Conservation (phyloP, 1,140 invertebrate genomes). For the Atta cephalotes region DNA sequence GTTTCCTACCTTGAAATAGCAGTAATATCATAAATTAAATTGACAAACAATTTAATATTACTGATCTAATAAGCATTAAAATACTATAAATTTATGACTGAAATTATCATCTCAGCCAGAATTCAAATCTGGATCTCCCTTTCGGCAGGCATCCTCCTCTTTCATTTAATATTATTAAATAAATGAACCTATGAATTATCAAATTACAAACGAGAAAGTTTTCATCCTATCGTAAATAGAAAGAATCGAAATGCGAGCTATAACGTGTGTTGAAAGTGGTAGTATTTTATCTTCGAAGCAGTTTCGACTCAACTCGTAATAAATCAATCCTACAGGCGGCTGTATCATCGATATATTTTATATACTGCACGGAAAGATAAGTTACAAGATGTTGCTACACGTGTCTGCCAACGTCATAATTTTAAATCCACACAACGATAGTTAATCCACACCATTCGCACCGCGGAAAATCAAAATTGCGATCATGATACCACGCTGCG, state of each 20-base stretch:
- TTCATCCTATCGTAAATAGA: not conserved
- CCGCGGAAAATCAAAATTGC: constrained; percentile 23
- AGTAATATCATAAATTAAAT: no score
- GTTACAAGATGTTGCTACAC: constrained; percentile 31
- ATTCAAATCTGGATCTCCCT: no score
- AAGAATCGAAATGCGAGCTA: not conserved
- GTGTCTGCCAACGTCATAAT: constrained; percentile 22
- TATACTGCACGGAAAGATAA: constrained; percentile 16
- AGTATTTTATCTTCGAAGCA: constrained; percentile 37
- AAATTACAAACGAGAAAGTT: not conserved
- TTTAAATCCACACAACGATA: constrained; percentile 5
- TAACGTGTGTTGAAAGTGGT: not conserved
- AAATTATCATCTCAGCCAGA: no score
- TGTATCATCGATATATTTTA: constrained; percentile 43
- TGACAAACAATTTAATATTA: no score
- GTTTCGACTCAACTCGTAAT: constrained; percentile 24
- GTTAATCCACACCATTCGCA: constrained; percentile 22
- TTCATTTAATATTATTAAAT: not conserved
- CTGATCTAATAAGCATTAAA: no score
- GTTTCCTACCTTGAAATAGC: no score
- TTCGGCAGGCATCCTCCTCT: no score
- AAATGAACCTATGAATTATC: not conserved
- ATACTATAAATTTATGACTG: no score
- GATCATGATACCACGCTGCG: constrained; percentile 18
- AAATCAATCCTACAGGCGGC: constrained; percentile 25